Base-by-base conservation (phyloP, 2,797 vertebrate genomes). In the Rhinophrynus dorsalis region DNA sequence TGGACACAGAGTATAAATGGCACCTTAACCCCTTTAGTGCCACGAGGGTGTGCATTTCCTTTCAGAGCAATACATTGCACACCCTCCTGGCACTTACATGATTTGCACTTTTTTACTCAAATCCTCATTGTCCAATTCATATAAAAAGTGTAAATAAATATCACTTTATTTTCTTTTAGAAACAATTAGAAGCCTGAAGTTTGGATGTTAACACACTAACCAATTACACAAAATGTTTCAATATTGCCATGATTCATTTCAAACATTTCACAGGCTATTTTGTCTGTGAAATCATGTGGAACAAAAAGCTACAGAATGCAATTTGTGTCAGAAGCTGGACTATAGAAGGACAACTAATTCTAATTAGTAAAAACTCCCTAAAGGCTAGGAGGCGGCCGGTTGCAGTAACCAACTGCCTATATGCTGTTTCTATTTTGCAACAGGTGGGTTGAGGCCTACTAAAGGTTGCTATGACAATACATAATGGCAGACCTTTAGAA, bases 321-420 rank as follows among this genome's bases (percentile, higher is more conserved):
- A 91, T 90, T 91, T 91, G 87, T 91, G 88, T 90, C 90, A 89
- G 87, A 82, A 89, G 86, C 88, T 32, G 75, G 88, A 88, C 90
- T 89, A 88, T 79, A 6, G 90, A 88, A 90, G 90, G 89, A 90
- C 90, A 92, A 90, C 90, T 91, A 88, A 91, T 91, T 91, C 87
- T 91, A 92, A 92, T 92, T 92, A 92, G 90, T 79, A 85, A 79
- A 73, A 88, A 91, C 85, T 91, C 91, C 90, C 90, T 80, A 83
- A 69, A 75, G 90, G 87, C 86, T 80, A 77, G 78, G 48, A 70
- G 76, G 80, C 84, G 86, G 83, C 84, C 80, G 81, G 20, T 68
- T 68, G 60, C 78, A 80, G 85, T 79, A 82, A 87, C 85, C 84
- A 40, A 82, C 84, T 21, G 77, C 78, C 15, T 56, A 81, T n/a